Percentiles rank a stretch among this genome's conserved stretches.
phyloP scores from a whole-genome alignment of 2,797 vertebrate genomes.

The Hoplostethus atlanticus region DNA sequence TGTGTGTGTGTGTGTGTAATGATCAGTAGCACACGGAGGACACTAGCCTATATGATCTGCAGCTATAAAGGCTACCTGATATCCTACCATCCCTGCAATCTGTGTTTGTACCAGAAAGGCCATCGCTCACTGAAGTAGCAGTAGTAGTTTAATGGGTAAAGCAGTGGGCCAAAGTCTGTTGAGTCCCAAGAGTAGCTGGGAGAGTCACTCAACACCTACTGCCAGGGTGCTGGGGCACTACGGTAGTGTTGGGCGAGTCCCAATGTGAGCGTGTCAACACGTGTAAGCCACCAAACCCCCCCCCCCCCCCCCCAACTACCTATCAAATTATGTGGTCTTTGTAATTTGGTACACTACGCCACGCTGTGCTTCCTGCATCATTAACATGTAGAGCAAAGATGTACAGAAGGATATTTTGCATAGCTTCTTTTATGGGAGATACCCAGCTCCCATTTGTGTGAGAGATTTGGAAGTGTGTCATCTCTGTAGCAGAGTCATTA shows the following conservation, averaged over 20 bases:
- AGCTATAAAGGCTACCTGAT: constrained; percentile 26
- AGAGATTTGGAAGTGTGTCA: background rate
- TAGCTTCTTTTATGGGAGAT: background rate
- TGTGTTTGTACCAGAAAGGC: background rate
- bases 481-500: background rate
- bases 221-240: constrained; percentile 8
- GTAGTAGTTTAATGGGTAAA: constrained; percentile 10
- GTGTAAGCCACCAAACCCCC: constrained; percentile 2
- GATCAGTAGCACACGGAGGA: constrained; percentile 24
- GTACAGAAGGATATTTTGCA: background rate
- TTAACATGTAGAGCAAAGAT: background rate
- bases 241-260: constrained; percentile 24
- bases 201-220: background rate
- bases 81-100: background rate
- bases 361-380: background rate
- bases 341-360: too few relatives aligned
- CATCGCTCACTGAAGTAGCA: constrained; percentile 9
- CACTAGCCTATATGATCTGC: constrained; percentile 38
- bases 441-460: background rate
- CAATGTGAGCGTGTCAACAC: constrained; percentile 23
- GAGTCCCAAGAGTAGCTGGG: constrained; percentile 8
- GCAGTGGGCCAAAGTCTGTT: background rate
- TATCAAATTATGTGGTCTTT: too few relatives aligned
- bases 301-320: background rate
- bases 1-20: constrained; percentile 56